Base-by-base conservation (phyloP, 2,888 invertebrate genomes). In the Himalopsyche japonica region DNA sequence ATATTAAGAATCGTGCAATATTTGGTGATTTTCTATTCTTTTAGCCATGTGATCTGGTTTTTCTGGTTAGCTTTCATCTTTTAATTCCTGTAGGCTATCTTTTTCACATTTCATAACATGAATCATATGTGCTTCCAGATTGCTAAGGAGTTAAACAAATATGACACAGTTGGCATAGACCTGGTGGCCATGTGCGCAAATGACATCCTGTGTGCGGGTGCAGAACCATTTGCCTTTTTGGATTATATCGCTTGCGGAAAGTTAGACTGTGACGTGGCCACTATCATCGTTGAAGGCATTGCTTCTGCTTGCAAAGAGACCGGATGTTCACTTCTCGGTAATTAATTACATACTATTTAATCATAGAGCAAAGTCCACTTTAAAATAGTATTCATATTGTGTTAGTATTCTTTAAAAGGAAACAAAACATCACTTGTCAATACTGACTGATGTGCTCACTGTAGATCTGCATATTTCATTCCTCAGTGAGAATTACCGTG, bases 161-260 rank as follows among this genome's bases (percentile, higher is more conserved):
- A 97, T 90, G 94, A 95, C 88, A 95, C 96, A 0, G 94, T 99
- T 82, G 99, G 99, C 0, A 96, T 97, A 88, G 99, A 99, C 91
- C 92, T 99, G 47, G 98, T 99, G 2, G 99, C 99, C 5, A 98
- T 99, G 98, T 98, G 98, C 89, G 98, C 97, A 77, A 99, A 99
- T 91, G 98, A 99, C 90, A 95, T 99, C 81, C 91, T 99, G 79
- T 98, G 98, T 87, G 97, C 98, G 86, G 99, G 98, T 76, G 99
- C 98, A 0, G 97, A 98, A 88, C 98, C 99, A 0, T 93, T 99
- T 87, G 98, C 97, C 88, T 99, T 99, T 91, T 92, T 99, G 24
- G 99, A 99, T 92, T 99, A 99, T 90, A 98, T 98, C 91, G 98
- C 99, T 30, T 97, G 97, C 89, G 98, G 98, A 0, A 93, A 94